Evolutionary conservation across 1,140 invertebrate genomes (phyloP).

Genomic region (Caenorhabditis brenneri): DNA sequence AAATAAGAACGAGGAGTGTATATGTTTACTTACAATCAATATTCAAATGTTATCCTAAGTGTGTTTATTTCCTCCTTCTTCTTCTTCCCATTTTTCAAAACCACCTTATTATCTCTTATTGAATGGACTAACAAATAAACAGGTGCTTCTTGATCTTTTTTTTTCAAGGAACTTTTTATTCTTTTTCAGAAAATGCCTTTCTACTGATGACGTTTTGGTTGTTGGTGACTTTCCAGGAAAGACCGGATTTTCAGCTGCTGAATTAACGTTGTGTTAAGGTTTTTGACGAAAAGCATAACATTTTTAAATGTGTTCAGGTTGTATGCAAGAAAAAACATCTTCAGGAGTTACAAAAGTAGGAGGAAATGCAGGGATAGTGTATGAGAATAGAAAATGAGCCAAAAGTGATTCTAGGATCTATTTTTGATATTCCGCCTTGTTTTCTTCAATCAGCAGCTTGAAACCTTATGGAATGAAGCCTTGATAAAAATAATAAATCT

Average conservation of each 20-base stretch:
- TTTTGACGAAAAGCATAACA: neutral
- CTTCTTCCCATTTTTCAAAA: neutral
- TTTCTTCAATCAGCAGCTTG: neutral
- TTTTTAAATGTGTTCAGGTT: neutral
- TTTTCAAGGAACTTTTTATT: neutral
- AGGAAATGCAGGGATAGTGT: neutral
- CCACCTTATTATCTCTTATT: neutral
- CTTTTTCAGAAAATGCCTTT: neutral
- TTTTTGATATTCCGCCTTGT: neutral
- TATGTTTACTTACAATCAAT: too few relatives aligned
- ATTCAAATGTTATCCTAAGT: too few relatives aligned
- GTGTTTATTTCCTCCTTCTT: neutral
- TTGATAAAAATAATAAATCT: neutral
- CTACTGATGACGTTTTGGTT: neutral
- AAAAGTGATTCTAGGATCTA: neutral
- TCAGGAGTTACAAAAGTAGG: neutral
- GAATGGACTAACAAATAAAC: neutral
- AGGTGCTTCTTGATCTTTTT: slow-evolving; percentile 13
- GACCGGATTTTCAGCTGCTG: neutral
- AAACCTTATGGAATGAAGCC: neutral
- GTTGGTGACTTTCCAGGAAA: neutral
- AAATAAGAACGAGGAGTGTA: too few relatives aligned
- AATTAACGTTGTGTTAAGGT: neutral
- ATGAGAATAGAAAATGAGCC: neutral
- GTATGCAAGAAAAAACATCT: neutral